Conservation (phyloP, 2,888 invertebrate genomes). For the Sphaerophoria taeniata region DNA sequence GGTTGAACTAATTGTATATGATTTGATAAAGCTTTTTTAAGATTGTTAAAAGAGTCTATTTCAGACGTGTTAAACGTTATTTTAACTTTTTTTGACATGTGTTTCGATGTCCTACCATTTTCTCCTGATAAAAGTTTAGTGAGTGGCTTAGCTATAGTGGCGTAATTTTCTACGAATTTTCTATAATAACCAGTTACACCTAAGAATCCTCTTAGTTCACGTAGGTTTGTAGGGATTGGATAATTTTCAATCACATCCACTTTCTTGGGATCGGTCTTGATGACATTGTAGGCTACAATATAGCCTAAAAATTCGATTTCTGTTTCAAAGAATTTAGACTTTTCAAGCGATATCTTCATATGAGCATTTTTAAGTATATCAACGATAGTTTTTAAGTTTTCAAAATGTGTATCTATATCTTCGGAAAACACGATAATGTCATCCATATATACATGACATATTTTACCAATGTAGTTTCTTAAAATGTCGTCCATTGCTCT, state of each 20-base stretch:
- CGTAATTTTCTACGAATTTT: too few species aligned
- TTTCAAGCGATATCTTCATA: conserved; percentile 17
- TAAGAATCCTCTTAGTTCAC: not conserved
- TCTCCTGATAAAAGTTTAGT: not conserved
- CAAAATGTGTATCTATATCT: not conserved
- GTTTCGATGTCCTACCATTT: not conserved
- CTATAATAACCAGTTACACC: too few species aligned
- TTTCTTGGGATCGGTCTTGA: conserved; percentile 9
- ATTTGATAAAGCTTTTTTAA: not conserved
- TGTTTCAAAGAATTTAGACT: not conserved
- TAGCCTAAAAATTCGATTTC: conserved; percentile 12
- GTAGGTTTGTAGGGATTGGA: not conserved
- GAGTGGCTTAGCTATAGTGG: too few species aligned
- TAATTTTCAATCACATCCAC: not conserved
- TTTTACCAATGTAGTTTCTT: too few species aligned
- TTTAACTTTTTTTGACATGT: not conserved
- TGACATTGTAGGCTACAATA: not conserved
- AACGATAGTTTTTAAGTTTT: not conserved
- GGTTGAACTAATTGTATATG: not conserved
- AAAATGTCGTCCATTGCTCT: too few species aligned
- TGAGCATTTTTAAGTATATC: not conserved
- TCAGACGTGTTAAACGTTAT: not conserved
- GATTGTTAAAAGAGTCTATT: conserved; percentile 3
- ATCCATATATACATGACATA: conserved; percentile 20
- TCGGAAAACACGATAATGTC: conserved; percentile 9